These are phyloP conservation scores for Catharus minimus DNA, from an alignment of 2,113 vertebrate species.

Conservation along the genomic window DNA sequence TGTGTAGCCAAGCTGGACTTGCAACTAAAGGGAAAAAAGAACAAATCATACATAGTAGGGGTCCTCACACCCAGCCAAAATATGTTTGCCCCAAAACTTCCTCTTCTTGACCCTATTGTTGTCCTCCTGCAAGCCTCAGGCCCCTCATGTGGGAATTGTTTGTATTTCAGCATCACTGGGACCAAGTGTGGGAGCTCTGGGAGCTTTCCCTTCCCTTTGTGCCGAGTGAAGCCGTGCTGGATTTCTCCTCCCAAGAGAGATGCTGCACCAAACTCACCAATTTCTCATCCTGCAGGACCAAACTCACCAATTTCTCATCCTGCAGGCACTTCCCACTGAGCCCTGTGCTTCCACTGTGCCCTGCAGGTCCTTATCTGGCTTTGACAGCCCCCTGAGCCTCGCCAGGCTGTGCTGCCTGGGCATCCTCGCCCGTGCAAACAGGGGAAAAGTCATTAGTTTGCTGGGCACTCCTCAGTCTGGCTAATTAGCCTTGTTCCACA, in stretches of 20 bases:
- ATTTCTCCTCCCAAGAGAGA: neutral
- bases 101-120: neutral
- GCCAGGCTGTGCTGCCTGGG: neutral
- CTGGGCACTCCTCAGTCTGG: neutral
- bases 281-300: neutral
- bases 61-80: neutral
- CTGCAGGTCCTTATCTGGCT: neutral
- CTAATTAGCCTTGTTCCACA: neutral
- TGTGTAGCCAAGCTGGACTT: slow-evolving; percentile 24
- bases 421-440: neutral
- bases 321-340: neutral
- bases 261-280: rapidly evolving
- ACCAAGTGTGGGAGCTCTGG: neutral
- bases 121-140: neutral
- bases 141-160: neutral
- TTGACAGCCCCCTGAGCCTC: neutral
- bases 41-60: neutral
- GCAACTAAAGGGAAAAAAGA: neutral
- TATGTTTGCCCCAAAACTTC: neutral
- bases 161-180: neutral
- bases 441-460: neutral
- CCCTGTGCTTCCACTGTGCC: rapidly evolving
- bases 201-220: neutral
- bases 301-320: rapidly evolving
- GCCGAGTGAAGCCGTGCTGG: neutral